A percentile compares a stretch with the other conserved stretches of the same genome.
These are phyloP conservation scores for Hydrotaea cyrtoneurina DNA, from an alignment of 2,888 invertebrate species.

Conservation along the genomic window DNA sequence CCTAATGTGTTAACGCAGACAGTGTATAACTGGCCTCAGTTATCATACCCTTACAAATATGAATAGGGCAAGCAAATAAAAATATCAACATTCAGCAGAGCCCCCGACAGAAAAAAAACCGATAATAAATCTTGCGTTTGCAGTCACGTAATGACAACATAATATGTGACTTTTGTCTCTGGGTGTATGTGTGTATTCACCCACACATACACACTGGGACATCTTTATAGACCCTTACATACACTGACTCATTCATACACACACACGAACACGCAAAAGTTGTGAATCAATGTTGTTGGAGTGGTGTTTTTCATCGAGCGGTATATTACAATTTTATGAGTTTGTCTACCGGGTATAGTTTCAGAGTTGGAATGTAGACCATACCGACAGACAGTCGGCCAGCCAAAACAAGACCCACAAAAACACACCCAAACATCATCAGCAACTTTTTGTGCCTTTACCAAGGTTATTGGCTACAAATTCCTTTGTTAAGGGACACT, in stretches of 20 bases:
- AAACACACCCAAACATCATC: slow-evolving; percentile 15
- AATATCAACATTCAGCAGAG: neutral
- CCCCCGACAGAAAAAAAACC: slow-evolving; percentile 10
- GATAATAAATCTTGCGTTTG: slow-evolving; percentile 77
- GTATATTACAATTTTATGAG: slow-evolving; percentile 52
- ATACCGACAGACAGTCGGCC: neutral
- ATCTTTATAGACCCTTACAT: no score
- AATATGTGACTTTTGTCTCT: slow-evolving; percentile 71
- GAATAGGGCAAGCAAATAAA: slow-evolving; percentile 17
- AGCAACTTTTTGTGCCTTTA: slow-evolving; percentile 10
- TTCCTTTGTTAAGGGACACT: slow-evolving; percentile 5
- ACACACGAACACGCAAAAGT: slow-evolving; percentile 22
- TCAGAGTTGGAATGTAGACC: slow-evolving; percentile 20
- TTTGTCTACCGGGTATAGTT: slow-evolving; percentile 52
- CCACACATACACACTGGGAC: neutral
- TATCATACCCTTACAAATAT: slow-evolving; percentile 14
- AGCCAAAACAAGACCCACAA: neutral
- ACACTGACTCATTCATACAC: neutral
- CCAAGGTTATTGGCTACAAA: slow-evolving; percentile 46
- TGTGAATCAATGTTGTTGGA: neutral
- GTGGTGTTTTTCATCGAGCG: neutral
- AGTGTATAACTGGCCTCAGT: slow-evolving; percentile 12
- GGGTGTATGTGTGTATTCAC: slow-evolving; percentile 11
- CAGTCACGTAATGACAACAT: slow-evolving; percentile 79
- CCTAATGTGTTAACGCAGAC: neutral